Base-by-base conservation (phyloP, 2,797 vertebrate species). In the Bovichtus variegatus region DNA sequence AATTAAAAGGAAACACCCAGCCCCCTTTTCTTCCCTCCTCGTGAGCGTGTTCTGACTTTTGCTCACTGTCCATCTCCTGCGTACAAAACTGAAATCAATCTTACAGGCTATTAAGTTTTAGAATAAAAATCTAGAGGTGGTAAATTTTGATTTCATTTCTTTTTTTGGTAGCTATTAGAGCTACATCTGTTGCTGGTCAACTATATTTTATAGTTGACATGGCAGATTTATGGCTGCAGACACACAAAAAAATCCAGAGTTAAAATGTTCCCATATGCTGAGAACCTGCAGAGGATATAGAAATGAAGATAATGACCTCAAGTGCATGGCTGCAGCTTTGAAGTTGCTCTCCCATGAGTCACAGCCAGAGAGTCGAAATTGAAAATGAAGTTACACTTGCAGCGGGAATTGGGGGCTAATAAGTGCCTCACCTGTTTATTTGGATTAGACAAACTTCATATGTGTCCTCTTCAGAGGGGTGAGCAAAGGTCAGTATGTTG, bases 261-360 rank as follows among this genome's bases (percentile, higher is more conserved):
- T 91, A 95, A 95, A 95, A 95, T 94, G 93, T 93, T 95, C 92
- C 95, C 94, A 95, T 95, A 94, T 95, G 94, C 88, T 66, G 87
- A 83, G 84, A 91, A 94, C 91, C 89, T 94, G 89, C 84, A 36
- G 91, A 91, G 90, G 92, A 94, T 90, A 92, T 88, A 92, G 88
- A 92, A 91, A 92, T 91, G 85, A 89, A 94, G 94, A 95, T 94
- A 94, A 95, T 92, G 89, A 94, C 92, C 91, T 90, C 84, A 86
- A 92, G 91, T 84, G 83, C 83, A 84, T 29, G 87, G 78, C 87
- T 88, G 44, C 77, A 19, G 90, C 92, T 94, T 92, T 91, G 92
- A 92, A 87, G 89, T 87, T 23, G 66, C 86, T 85, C 86, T 92
- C 87, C 79, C 82, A 78, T 73, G 87, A 91, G 86, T 85, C 80